phyloP scores from a whole-genome alignment of 2,797 vertebrate species.

The Sternarchorhynchus goeldii region DNA sequence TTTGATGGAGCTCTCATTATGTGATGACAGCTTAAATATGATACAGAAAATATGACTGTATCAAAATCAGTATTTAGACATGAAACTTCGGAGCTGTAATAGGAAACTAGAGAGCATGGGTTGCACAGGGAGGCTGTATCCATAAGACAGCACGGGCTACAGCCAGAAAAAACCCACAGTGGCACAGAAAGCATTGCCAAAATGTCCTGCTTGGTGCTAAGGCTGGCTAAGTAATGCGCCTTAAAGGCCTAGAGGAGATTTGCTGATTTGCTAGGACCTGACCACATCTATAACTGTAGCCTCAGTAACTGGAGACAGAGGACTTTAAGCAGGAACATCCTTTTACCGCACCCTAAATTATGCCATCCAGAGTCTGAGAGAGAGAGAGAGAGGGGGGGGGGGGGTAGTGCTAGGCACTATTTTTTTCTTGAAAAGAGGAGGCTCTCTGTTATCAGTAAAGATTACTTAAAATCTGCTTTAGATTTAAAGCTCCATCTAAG shows the following conservation, averaged over 20 bases:
- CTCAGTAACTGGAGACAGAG: conserved; percentile 54
- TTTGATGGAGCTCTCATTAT: background rate
- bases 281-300: conserved; percentile 14
- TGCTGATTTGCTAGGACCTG: conserved; percentile 61
- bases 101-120: background rate
- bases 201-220: conserved; percentile 65
- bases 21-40: too few species aligned
- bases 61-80: too few species aligned
- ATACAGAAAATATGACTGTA: too few species aligned
- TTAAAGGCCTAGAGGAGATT: conserved; percentile 65
- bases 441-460: background rate
- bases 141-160: conserved; percentile 37
- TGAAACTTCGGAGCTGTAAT: background rate
- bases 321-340: conserved; percentile 29
- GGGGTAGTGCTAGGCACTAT: background rate
- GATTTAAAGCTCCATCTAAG: conserved; percentile 12
- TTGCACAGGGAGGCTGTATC: background rate
- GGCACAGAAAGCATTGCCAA: conserved; percentile 55
- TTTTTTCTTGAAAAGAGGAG: background rate
- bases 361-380: conserved; percentile 9
- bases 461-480: conserved; percentile 12
- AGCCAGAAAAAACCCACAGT: conserved; percentile 45
- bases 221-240: conserved; percentile 62
- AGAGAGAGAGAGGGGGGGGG: conserved; percentile 15
- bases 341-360: conserved; percentile 25